phyloP scores from a whole-genome alignment of 2,113 vertebrate genomes.

The Ascaphus truei region DNA sequence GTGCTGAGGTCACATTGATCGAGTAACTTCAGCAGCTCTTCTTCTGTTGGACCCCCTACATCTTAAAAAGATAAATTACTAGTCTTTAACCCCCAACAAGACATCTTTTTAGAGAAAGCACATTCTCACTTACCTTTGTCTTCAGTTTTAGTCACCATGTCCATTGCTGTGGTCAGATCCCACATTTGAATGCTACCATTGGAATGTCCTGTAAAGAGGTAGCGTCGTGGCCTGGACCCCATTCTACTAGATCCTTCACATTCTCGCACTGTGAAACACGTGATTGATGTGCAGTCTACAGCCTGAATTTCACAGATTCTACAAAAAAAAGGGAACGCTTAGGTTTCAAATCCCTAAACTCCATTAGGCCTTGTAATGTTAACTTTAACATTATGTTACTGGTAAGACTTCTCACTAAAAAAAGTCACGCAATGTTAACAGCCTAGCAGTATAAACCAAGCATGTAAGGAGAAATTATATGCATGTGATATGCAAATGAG shows the following conservation, averaged over 20 bases:
- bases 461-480: no score
- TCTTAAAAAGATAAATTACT: slow-evolving; percentile 57
- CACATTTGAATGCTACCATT: slow-evolving; percentile 98
- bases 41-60: slow-evolving; percentile 87
- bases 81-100: not conserved
- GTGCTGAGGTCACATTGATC: slow-evolving; percentile 96
- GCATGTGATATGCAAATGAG: no score
- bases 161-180: slow-evolving; percentile 97
- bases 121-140: slow-evolving; percentile 64
- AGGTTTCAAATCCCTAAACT: no score
- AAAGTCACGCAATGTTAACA: no score
- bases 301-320: slow-evolving; percentile 97
- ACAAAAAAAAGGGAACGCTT: not conserved
- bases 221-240: slow-evolving; percentile 91
- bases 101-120: not conserved
- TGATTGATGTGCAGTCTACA: slow-evolving; percentile 91
- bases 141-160: slow-evolving; percentile 85
- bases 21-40: slow-evolving; percentile 88
- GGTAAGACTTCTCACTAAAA: no score
- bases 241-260: slow-evolving; percentile 96
- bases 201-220: slow-evolving; percentile 91
- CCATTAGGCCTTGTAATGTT: no score
- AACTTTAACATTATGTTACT: no score
- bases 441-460: no score
- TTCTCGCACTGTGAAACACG: slow-evolving; percentile 88